Evolutionary conservation across 2,797 vertebrate species (phyloP).

Genomic region (Streptopelia turtur): DNA sequence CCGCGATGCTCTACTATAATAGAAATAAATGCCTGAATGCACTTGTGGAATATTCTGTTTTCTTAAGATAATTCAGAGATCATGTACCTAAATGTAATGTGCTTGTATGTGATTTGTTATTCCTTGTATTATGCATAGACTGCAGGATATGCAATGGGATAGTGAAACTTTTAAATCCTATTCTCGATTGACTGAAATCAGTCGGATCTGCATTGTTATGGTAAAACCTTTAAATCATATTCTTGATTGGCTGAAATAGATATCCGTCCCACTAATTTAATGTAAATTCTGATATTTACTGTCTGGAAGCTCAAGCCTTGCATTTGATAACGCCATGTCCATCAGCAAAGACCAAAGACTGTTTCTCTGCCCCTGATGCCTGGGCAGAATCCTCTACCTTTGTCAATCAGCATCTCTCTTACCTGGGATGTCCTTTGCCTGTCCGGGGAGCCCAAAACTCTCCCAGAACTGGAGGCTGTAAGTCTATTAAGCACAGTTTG

Average conservation of each 20-base stretch:
- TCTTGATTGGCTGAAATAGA: not conserved
- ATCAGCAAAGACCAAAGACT: not conserved
- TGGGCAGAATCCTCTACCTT: not conserved
- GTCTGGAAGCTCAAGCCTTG: not conserved
- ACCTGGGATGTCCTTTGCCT: not conserved
- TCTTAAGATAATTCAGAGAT: not conserved
- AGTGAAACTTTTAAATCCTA: not conserved
- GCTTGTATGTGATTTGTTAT: not conserved
- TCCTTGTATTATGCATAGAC: not conserved
- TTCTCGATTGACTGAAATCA: not conserved
- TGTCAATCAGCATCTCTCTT: not conserved
- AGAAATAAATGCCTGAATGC: not conserved
- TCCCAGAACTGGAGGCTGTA: not conserved
- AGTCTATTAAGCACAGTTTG: not conserved
- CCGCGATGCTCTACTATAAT: not conserved
- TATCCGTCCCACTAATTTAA: not conserved
- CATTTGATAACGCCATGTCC: rapidly evolving
- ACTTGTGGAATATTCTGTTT: not conserved
- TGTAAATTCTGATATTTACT: not conserved
- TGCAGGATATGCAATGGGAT: not conserved
- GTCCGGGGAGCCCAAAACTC: not conserved
- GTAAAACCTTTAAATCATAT: not conserved
- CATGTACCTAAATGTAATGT: not conserved
- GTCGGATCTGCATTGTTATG: not conserved
- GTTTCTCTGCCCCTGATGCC: not conserved